Evolutionary conservation across 2,797 vertebrate species (phyloP), one percentile per base, ranked within the genome.

Genomic region (Myotis findleyi): DNA sequence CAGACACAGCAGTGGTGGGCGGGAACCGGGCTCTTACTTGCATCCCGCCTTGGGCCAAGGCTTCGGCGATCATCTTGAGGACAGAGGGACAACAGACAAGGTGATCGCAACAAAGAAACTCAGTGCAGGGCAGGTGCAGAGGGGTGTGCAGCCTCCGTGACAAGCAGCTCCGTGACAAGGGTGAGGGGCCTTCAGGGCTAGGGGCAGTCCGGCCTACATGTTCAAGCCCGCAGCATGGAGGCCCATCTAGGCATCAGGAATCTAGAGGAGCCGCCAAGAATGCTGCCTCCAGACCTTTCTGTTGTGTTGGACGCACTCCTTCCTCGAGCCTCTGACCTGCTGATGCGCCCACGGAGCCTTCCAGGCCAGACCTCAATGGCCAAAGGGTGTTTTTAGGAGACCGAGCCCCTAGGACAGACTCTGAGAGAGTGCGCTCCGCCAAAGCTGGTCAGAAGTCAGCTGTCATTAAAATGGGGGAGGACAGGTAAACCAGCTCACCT

Each of bases 1-100:
- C 98, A 93, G 99, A 96, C 97, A 98, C 98, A 93, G 98, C 98
- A 94, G 98, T 95, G 96, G 98, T 97, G 77, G 99, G 99, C 84
- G 99, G 99, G 98, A 99, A 98, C 98, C 99, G 99, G 97, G 99
- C 97, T 96, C 98, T 98, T 98, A 99, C 98, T 98, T 98, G 98
- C 98, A 99, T 99, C 98, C 98, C 99, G 76, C 99, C 98, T 98
- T 99, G 99, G 98, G 98, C 97, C 98, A 99, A 99, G 95, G 98
- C 97, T 97, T 98, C 97, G 97, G 97, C 98, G 98, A 99, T 98
- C 99, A 99, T 98, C 98, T 99, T 98, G 98, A 98, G 98, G 98
- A 99, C 97, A 99, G 98, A 99, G 98, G 99, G 98, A 99, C 98
- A 99, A 99, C 98, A 99, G 98, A 99, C 98, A 99, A 98, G 98